phyloP scores from a whole-genome alignment of 2,888 invertebrate genomes.

The Nomada flava region DNA sequence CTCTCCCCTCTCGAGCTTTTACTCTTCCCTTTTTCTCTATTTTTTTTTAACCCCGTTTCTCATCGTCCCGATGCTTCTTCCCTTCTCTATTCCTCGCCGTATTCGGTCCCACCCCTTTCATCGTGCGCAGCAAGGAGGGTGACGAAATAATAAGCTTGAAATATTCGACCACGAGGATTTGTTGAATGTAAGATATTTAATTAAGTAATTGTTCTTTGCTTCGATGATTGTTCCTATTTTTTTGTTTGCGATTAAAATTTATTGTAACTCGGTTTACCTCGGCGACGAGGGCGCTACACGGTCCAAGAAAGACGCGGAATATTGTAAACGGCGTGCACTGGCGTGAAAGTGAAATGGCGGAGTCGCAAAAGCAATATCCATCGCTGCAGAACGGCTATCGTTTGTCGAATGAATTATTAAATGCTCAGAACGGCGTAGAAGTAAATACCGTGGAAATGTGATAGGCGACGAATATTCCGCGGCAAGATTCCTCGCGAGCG shows the following conservation, averaged over 20 bases:
- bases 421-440: not conserved
- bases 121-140: not conserved
- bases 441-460: not conserved
- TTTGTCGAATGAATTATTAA: constrained; percentile 24
- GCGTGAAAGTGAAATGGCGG: not conserved
- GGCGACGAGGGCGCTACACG: not conserved
- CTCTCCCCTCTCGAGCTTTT: constrained; percentile 16
- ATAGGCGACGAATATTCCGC: no score
- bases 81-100: constrained; percentile 33
- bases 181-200: not conserved
- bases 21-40: constrained; percentile 6
- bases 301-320: not conserved
- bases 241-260: not conserved
- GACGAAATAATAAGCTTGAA: no score
- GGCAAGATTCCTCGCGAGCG: not conserved
- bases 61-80: not conserved
- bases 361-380: constrained; percentile 21
- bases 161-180: no score
- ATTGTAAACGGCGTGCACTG: no score
- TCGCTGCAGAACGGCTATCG: constrained; percentile 5
- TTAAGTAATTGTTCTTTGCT: no score
- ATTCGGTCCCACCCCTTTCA: constrained; percentile 2
- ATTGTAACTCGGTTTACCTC: not conserved
- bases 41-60: constrained; percentile 1
- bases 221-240: not conserved